Percentiles rank a stretch among this genome's conserved stretches.
Evolutionary conservation across 2,888 invertebrate genomes (phyloP).

Genomic region (Tenthredo amoena): DNA sequence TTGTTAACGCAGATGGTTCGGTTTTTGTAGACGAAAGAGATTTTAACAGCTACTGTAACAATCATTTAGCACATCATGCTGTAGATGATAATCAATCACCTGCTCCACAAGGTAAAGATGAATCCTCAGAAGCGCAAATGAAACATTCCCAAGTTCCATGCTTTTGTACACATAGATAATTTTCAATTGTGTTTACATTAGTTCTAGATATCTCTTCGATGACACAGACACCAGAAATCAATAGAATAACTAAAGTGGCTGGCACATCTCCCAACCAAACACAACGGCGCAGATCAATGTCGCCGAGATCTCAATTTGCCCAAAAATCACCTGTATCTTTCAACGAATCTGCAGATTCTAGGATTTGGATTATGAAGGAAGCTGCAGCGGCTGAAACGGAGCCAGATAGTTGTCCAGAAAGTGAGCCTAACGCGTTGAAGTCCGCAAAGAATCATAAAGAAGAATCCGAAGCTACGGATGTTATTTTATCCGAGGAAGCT

Average conservation of each 20-base stretch:
- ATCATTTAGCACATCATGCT: constrained; percentile 66
- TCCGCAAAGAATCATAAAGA: constrained; percentile 51
- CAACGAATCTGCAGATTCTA: constrained; percentile 65
- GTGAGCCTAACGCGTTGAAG: constrained; percentile 58
- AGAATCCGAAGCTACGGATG: constrained; percentile 59
- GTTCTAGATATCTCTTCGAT: constrained; percentile 70
- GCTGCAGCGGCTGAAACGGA: constrained; percentile 63
- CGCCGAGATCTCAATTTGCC: constrained; percentile 59
- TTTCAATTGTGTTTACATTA: constrained; percentile 48
- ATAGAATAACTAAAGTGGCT: constrained; percentile 61
- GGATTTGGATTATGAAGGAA: constrained; percentile 71
- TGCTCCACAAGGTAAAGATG: constrained; percentile 64
- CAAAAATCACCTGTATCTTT: constrained; percentile 62
- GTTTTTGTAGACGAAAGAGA: constrained; percentile 74
- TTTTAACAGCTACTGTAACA: constrained; percentile 71
- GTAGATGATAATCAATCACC: constrained; percentile 68
- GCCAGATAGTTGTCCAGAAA: constrained; percentile 65
- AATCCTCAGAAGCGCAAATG: neutral
- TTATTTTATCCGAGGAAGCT: constrained; percentile 69
- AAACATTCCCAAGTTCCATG: neutral
- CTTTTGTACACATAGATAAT: neutral
- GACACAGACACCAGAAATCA: constrained; percentile 61
- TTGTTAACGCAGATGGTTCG: constrained; percentile 73
- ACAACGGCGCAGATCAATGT: constrained; percentile 58
- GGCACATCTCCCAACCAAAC: constrained; percentile 59